Evolutionary conservation across 92 coral and sea anemone genomes (phyloP), one percentile per base, ranked within the genome.

Genomic region (Bergia puertoricense): DNA sequence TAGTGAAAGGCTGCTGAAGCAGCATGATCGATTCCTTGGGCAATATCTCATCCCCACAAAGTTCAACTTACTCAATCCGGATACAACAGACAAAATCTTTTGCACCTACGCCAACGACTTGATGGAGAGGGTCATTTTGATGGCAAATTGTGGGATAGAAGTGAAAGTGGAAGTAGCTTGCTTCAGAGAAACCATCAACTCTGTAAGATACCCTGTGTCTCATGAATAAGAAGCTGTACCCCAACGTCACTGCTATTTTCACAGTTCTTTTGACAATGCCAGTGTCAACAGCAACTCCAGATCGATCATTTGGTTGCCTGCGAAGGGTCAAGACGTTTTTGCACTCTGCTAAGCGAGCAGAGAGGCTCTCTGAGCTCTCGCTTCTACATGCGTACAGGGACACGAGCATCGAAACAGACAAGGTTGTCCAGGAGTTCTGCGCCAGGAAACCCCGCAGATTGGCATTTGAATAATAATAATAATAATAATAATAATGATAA

Each of bases 251-350:
- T 30, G 30, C 30, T 30, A 30, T 30, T 30, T 30, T 30, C 30
- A 30, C 30, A 30, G 30, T 30, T 30, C 30, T 30, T 30, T 30
- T 30, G 30, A 30, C 30, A 30, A 30, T 30, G 30, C 30, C 30
- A 30, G 30, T 30, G 30, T 30, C 30, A 30, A 30, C 30, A 30
- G 30, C 30, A 30, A 30, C 30, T 30, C 30, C 30, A 30, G 30
- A 30, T 30, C 30, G 30, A 30, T 30, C 30, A 76, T 89, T 89
- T 69, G 66, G 89, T 85, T 65, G 85, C 79, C 85, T 77, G 89
- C 80, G 89, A 74, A 89, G 86, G 85, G 92, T 89, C 44, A 85
- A 89, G 81, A 89, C 89, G 72, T 85, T 30, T 18, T 57, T 57
- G 1, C 67, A 18, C 67, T 57, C 67, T 57, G 18, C 4, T 57